Evolutionary conservation across 2,113 vertebrate species (phyloP), one percentile per base, ranked within the genome.

Genomic region (Boulengeromyrus knoepffleri): DNA sequence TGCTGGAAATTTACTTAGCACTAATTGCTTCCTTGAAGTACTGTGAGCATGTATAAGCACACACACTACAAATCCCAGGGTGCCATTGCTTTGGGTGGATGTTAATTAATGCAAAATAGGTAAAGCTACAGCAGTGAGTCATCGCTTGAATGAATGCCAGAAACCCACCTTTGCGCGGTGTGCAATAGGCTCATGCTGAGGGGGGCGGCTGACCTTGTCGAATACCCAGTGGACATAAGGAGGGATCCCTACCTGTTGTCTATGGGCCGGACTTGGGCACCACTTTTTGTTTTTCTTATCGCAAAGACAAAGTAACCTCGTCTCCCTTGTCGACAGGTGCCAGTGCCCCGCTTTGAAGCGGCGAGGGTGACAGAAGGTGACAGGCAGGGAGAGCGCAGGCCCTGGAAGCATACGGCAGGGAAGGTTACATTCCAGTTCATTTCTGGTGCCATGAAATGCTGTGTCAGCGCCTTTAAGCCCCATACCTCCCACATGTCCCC

Each of bases 281-380:
- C 91, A 92, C 93, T 95, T 95, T 94, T 94, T 94, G 94, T 94
- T 94, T 94, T 92, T 92, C 92, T 94, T 94, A 92, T 94, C 92
- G 91, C 92, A 45, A 92, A 92, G 93, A 93, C 92, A 95, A 95
- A 95, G 95, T 96, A 95, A 96, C 95, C 95, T 95, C 95, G 94
- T 92, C 93, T 94, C 89, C 89, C 47, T 24, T 88, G 93, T 92
- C 93, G 95, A 95, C 95, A 95, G 95, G 92, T 93, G 91, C 92
- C 91, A 80, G 88, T 56, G 87, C 92, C 92, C 90, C 87, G 92
- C 93, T 89, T 77, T 90, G 88, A 94, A 94, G 94, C 93, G 91
- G 91, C 91, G 92, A 90, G 92, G 39, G 92, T 92, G 93, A 95
- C 92, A 92, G 91, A 92, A 95, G 94, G 94, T 96, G 95, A 95